Evolutionary conservation across 2,888 invertebrate species (phyloP).

Genomic region (Scaptomyza caliginosa): DNA sequence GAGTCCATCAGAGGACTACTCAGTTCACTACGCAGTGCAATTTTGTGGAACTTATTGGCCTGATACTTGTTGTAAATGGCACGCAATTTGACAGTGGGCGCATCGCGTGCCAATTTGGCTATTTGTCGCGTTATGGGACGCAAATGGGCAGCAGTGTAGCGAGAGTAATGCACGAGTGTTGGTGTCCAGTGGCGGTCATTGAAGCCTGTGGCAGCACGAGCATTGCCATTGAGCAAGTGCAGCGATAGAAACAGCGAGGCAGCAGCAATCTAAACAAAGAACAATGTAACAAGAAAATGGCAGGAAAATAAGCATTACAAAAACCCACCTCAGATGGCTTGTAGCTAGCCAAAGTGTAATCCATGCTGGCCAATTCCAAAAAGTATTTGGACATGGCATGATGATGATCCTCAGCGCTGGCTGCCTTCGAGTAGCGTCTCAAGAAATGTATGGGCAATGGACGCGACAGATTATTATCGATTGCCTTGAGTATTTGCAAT

Average conservation of each 20-base stretch:
- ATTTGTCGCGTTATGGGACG: constrained; percentile 88
- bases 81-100: constrained; percentile 89
- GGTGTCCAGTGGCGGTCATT: constrained; percentile 88
- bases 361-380: constrained; percentile 92
- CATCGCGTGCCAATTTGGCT: constrained; percentile 88
- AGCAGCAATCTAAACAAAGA: constrained; percentile 79
- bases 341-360: constrained; percentile 91
- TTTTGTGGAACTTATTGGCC: constrained; percentile 86
- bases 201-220: constrained; percentile 66
- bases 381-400: constrained; percentile 96
- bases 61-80: constrained; percentile 89
- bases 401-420: constrained; percentile 86
- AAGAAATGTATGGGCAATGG: constrained; percentile 96
- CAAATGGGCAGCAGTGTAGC: constrained; percentile 89
- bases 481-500: constrained; percentile 88
- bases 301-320: not conserved
- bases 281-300: not conserved
- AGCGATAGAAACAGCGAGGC: constrained; percentile 82
- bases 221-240: constrained; percentile 79
- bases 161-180: constrained; percentile 90
- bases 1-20: constrained; percentile 77
- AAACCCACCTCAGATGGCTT: constrained; percentile 92
- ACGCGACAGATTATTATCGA: constrained; percentile 92
- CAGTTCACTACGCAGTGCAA: constrained; percentile 88
- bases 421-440: constrained; percentile 89